phyloP scores from a whole-genome alignment of 2,113 vertebrate genomes.

The Rhagologus leucostigma region DNA sequence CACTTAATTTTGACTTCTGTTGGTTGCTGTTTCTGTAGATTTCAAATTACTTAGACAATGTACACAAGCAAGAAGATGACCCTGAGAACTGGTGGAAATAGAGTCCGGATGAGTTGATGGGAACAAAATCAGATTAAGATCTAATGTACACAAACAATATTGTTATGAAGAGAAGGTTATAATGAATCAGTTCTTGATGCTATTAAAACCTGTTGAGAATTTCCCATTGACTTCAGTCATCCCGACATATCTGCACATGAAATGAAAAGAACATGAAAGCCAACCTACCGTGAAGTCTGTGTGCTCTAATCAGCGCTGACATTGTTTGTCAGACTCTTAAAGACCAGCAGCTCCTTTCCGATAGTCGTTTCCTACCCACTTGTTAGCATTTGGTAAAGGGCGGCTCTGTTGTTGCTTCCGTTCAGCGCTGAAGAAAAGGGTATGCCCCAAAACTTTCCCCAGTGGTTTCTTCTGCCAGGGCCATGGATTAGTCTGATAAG shows the following conservation, averaged over 20 bases:
- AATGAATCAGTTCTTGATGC: neutral
- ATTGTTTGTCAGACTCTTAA: neutral
- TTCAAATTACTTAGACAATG: neutral
- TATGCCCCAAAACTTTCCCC: neutral
- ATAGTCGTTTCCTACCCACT: neutral
- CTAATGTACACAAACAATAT: neutral
- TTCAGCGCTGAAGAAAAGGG: neutral
- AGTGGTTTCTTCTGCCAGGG: neutral
- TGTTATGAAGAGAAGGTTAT: neutral
- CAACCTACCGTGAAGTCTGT: fast-evolving
- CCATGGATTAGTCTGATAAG: neutral
- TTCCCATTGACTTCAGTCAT: neutral
- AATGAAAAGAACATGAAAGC: neutral
- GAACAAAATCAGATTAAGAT: neutral
- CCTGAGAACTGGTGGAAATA: neutral
- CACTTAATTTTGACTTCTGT: neutral
- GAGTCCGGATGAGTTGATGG: neutral
- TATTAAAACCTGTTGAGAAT: neutral
- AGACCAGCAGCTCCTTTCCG: neutral
- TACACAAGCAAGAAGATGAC: neutral
- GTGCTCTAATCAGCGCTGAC: fast-evolving
- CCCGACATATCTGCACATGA: fast-evolving
- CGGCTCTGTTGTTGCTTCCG: neutral
- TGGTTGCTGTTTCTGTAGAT: neutral
- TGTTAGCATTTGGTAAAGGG: neutral